Conservation (phyloP, 2,113 vertebrate genomes). For the Centropus unirufus region DNA sequence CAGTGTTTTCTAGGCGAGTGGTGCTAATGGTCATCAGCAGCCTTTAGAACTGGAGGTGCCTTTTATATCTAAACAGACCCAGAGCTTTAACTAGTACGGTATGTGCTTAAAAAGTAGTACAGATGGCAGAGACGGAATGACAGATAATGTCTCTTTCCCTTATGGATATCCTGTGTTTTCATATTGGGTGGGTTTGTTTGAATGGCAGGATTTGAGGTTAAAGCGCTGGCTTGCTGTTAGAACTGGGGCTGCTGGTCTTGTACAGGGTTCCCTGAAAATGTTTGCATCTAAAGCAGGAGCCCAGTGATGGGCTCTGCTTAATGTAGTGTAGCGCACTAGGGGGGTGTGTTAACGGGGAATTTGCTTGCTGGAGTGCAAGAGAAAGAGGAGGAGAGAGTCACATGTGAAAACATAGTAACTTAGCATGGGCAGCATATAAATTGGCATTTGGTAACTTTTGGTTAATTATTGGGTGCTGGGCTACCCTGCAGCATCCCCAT, state of each 20-base stretch:
- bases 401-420: neutral
- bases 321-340: neutral
- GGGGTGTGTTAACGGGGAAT: accelerated
- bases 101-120: neutral
- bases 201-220: neutral
- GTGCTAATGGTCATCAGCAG: neutral
- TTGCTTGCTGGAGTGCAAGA: neutral
- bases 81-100: neutral
- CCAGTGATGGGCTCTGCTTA: neutral
- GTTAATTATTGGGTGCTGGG: neutral
- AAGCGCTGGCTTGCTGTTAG: neutral
- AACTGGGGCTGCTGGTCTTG: neutral
- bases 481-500: neutral
- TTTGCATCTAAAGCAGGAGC: neutral
- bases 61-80: neutral
- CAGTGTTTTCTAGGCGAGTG: neutral
- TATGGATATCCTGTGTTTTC: neutral
- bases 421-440: neutral
- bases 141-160: neutral
- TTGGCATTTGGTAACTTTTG: neutral
- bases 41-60: neutral
- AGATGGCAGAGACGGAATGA: neutral
- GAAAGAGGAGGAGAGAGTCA: neutral
- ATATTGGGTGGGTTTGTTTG: neutral
- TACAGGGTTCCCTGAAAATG: neutral